Evolutionary conservation across 2,113 vertebrate genomes (phyloP), one percentile per base, ranked within the genome.

Genomic region (Gambusia holbrooki): DNA sequence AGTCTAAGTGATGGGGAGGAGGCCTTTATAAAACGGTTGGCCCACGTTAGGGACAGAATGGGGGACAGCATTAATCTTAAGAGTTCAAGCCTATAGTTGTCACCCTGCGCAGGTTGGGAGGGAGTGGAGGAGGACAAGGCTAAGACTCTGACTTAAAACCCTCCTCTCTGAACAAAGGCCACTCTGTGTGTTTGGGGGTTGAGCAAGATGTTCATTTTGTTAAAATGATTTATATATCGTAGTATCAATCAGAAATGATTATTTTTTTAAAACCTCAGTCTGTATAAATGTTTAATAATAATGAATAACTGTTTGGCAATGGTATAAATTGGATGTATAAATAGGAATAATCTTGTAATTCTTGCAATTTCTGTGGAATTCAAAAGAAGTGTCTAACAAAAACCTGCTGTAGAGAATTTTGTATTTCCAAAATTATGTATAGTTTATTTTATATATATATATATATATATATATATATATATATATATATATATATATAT

Each of bases 41-140:
- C 84, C 81, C 84, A 85, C 88, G 82, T 84, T 87, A 13, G 87
- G 82, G 79, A 89, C 80, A 90, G 79, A 90, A 74, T 78, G 67
- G 81, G 84, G 87, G 76, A 83, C 88, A 81, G 58, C 91, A 94
- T 93, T 93, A 92, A 93, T 93, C 91, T 58, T 93, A 79, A 86
- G 87, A 92, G 93, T 93, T 94, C 93, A 93, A 91, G 90, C 90
- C 80, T 91, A 93, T 91, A 93, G 88, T 90, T 90, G 90, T 93
- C 93, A 92, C 66, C 62, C 74, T 76, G 75, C 81, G 77, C 35
- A 29, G 82, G 76, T 70, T 60, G 69, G 82, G 81, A 62, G 81
- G 77, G 82, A 69, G 51, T n/a, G 22, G 76, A 71, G 28, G 66
- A 73, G 78, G 30, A 30, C 30, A 30, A 30, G 42, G 58, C 69